phyloP scores from a whole-genome alignment of 2,797 vertebrate genomes.

The Anniella stebbinsi region DNA sequence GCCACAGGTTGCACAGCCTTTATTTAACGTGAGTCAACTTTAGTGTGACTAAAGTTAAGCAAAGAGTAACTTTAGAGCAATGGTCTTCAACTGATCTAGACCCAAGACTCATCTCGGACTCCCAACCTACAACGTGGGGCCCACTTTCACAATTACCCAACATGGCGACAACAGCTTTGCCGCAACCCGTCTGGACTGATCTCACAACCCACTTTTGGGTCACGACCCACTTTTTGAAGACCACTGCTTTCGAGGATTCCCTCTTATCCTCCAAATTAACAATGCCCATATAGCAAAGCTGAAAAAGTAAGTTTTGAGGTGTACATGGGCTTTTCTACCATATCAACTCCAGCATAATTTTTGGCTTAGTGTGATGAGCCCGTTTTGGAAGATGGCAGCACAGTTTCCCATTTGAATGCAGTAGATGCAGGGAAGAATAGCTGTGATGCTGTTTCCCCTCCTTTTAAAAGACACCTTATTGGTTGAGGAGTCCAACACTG shows the following conservation, averaged over 20 bases:
- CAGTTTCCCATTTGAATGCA: background rate
- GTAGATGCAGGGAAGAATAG: background rate
- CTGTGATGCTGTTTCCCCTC: background rate
- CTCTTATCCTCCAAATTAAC: background rate
- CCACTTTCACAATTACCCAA: too few species aligned
- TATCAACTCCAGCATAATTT: background rate
- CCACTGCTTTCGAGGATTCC: background rate
- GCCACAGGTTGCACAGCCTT: too few species aligned
- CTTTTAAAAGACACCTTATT: background rate
- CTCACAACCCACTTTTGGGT: too few species aligned
- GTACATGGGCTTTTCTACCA: background rate
- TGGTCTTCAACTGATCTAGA: too few species aligned
- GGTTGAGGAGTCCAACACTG: background rate
- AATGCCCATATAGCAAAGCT: background rate
- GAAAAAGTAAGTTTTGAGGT: too few species aligned
- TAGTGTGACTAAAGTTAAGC: background rate
- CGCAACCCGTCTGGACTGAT: too few species aligned
- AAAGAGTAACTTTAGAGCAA: background rate
- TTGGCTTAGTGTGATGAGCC: background rate
- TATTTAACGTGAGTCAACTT: background rate
- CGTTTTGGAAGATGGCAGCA: background rate
- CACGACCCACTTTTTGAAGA: too few species aligned
- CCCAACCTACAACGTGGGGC: too few species aligned
- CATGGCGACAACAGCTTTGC: too few species aligned
- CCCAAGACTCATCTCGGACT: too few species aligned